These are phyloP conservation scores for Chloroclystis v-ata DNA, from an alignment of 2,888 invertebrate genomes.

Conservation along the genomic window DNA sequence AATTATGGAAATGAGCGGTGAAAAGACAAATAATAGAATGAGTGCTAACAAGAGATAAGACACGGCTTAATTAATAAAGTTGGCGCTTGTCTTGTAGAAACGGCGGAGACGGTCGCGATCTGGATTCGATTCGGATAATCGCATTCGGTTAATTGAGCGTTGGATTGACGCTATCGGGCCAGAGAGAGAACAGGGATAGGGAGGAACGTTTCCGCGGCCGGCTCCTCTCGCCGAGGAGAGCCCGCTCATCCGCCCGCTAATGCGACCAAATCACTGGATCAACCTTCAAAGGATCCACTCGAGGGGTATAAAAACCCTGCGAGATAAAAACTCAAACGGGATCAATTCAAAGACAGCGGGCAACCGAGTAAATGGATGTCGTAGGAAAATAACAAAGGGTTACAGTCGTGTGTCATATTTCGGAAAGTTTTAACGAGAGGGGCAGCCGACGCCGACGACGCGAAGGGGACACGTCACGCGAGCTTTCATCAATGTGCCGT, in stretches of 20 bases:
- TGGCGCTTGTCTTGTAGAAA: conserved; percentile 68
- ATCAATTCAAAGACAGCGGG: conserved; percentile 48
- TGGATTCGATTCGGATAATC: conserved; percentile 75
- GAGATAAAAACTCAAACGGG: conserved; percentile 46
- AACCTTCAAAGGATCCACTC: conserved; percentile 45
- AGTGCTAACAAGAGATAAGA: conserved; percentile 79
- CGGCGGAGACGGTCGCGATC: conserved; percentile 59
- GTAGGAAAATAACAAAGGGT: conserved; percentile 61
- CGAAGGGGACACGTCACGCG: conserved; percentile 52
- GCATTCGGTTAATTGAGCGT: conserved; percentile 76
- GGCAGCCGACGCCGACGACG: conserved; percentile 38
- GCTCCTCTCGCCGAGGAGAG: conserved; percentile 28
- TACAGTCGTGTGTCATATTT: conserved; percentile 62
- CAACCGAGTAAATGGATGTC: conserved; percentile 43
- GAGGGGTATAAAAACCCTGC: conserved; percentile 37
- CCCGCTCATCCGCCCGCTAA: conserved; percentile 50
- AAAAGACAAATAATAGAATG: conserved; percentile 79
- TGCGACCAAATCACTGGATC: conserved; percentile 55
- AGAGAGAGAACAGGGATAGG: conserved; percentile 40
- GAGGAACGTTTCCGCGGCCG: conserved; percentile 31
- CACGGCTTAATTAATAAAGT: conserved; percentile 79
- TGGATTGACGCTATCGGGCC: conserved; percentile 75
- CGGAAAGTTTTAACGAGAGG: conserved; percentile 69
- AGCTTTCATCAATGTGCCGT: conserved; percentile 58
- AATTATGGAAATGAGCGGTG: conserved; percentile 78